Conservation (phyloP, 2,888 invertebrate genomes). For the Melinopterus prodromus region DNA sequence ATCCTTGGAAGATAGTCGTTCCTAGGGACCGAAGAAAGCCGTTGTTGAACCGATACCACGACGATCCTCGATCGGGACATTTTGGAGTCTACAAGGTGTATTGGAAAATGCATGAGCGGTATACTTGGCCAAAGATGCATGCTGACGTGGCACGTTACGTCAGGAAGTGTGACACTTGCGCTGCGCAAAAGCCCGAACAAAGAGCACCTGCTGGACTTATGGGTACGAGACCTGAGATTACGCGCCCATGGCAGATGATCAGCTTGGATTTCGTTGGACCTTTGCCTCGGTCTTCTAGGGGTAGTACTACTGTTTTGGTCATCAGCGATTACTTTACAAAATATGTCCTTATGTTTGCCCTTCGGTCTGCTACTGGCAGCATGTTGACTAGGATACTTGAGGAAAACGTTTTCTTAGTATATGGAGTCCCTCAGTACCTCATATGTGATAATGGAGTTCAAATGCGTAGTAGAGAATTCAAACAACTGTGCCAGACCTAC, state of each 20-base stretch:
- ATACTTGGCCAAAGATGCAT: constrained; percentile 50
- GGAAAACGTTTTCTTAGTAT: too few relatives aligned
- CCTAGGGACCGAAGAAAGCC: constrained; percentile 32
- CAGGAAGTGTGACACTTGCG: too few relatives aligned
- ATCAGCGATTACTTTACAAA: too few relatives aligned
- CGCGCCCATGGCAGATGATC: constrained; percentile 39
- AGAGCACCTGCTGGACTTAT: too few relatives aligned
- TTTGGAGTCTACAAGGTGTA: constrained; percentile 45
- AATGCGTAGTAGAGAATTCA: constrained; percentile 33
- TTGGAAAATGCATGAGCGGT: constrained; percentile 34
- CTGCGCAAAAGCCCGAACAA: too few relatives aligned
- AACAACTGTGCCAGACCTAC: constrained; percentile 22
- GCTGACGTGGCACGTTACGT: too few relatives aligned
- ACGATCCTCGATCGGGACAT: constrained; percentile 40
- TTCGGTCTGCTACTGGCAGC: too few relatives aligned
- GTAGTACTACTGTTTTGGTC: too few relatives aligned
- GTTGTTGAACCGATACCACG: constrained; percentile 31
- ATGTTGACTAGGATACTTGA: too few relatives aligned
- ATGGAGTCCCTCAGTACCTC: too few relatives aligned
- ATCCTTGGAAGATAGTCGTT: constrained; percentile 35
- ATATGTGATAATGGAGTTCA: constrained; percentile 39
- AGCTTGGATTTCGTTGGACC: constrained; percentile 40
- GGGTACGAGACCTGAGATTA: too few relatives aligned
- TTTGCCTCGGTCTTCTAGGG: constrained; percentile 31
- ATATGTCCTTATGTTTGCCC: too few relatives aligned